Base-by-base conservation (phyloP, 2,888 invertebrate genomes). In the Drosophila trichaetosa region DNA sequence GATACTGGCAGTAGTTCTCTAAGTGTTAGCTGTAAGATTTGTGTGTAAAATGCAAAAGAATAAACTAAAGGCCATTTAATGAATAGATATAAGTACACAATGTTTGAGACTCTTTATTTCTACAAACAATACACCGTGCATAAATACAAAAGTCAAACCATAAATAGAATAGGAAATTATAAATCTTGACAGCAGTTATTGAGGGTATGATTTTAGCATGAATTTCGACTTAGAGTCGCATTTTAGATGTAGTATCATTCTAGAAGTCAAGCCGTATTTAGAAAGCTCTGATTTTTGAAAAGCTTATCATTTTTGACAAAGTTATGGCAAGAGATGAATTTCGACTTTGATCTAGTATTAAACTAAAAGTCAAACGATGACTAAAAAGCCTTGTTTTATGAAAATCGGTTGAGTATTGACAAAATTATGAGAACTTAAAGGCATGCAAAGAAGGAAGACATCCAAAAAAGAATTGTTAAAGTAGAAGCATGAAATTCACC, bases 61-160 rank as follows among this genome's bases (percentile, higher is more conserved):
- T 60, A 67, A 69, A 80, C 66, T 67, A 76, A 76, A 82, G 24
- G 82, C 82, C 80, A 81, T 81, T 79, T 69, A 73, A 82, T 81
- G 82, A 52, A 62, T 65, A 65, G 31, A 34, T 34, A 2, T 51
- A 62, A 56, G 51, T 51, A 36, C 13, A 29, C 38, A 29, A 21
- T n/a, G 1, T 38, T n/a, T 31, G 24, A 48, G 16, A 46, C 24
- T 57, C 13, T 7, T 31, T 10, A 36, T 36, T 21, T 33, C 31
- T 21, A 27, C 5, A 56, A 38, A 56, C 13, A 56, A 24, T 4
- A 24, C 21, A 46, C 0, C 16, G 4, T 5, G 2, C 2, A 2
- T n/a, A 46, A 46, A 21, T 4, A 21, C 11, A 5, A 42, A 42
- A 42, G 11, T 42, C 2, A 42, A 42, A 42, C 21, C 21, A 42